Base-by-base conservation (phyloP, 2,113 vertebrate species). In the Gopherus evgoodei region DNA sequence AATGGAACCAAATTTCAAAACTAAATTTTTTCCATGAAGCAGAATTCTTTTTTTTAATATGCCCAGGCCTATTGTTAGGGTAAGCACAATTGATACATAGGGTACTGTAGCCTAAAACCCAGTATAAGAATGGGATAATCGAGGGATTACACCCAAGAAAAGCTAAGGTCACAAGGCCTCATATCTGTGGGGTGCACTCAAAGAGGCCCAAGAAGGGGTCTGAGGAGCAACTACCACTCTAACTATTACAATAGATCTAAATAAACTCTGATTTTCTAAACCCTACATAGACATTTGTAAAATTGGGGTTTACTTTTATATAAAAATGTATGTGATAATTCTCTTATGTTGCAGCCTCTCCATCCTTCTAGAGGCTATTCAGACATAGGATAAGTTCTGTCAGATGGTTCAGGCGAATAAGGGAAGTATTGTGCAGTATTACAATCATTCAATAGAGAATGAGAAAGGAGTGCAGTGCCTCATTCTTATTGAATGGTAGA, bases 161-260 rank as follows among this genome's bases (percentile, higher is more conserved):
- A 22, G 86, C 6, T 13, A 27, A 83, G 31, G 3, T 24, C 38
- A 10, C 7, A 42, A 10, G 31, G 14, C 31, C 31, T 65, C 16
- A 35, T n/a, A 87, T 96, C 80, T 90, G 72, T 93, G 86, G 81
- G 83, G 89, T 75, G 72, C 82, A 93, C 86, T 92, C 88, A 88
- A 87, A 86, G 91, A 91, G 72, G 84, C 21, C 44, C 80, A 38
- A 35, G 56, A 81, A 84, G 91, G 62, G 90, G 52, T 96, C 91
- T 95, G 91, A 94, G 94, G 85, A 50, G 78, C 96, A 87, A 29
- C 62, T 93, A 52, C 91, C 91, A 84, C 29, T 53, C 94, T 97
- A 95, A 96, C 97, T 95, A 96, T 96, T 94, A 92, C 95, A 90
- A 96, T 96, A 88, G 69, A 78, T 35, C 11, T 94, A n/a, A 69